These are phyloP conservation scores for Yasuhikotakia modesta DNA, from an alignment of 2,797 vertebrate species.

Conservation along the genomic window DNA sequence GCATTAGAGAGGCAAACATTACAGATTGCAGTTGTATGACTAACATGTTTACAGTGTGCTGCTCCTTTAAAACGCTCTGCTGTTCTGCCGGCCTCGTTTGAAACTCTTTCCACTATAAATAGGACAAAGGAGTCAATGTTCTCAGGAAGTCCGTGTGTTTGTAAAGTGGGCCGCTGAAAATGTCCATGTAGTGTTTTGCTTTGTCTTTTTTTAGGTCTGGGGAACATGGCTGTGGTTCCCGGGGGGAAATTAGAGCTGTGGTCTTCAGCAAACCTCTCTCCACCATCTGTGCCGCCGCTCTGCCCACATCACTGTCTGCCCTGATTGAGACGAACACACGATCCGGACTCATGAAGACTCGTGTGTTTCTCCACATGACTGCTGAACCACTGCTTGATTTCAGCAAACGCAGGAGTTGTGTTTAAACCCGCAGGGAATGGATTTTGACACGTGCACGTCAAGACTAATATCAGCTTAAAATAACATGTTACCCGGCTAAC, in stretches of 20 bases:
- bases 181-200: neutral
- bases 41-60: too few species aligned
- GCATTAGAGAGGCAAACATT: too few species aligned
- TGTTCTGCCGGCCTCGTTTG: neutral
- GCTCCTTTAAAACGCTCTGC: neutral
- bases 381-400: conserved; percentile 7
- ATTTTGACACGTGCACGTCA: conserved; percentile 20
- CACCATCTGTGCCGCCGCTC: conserved; percentile 35
- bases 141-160: neutral
- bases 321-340: conserved; percentile 39
- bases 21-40: too few species aligned
- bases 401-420: conserved; percentile 26
- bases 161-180: neutral
- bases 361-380: neutral
- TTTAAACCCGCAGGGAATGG: conserved; percentile 26
- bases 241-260: conserved; percentile 23
- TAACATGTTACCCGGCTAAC: neutral
- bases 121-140: neutral
- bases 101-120: neutral
- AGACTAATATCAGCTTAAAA: conserved; percentile 9
- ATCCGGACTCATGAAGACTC: neutral
- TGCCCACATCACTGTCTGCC: conserved; percentile 35
- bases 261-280: conserved; percentile 20
- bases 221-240: neutral
- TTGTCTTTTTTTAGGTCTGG: neutral